Base-by-base conservation (phyloP, 1,140 invertebrate genomes). In the Pristionchus pacificus region DNA sequence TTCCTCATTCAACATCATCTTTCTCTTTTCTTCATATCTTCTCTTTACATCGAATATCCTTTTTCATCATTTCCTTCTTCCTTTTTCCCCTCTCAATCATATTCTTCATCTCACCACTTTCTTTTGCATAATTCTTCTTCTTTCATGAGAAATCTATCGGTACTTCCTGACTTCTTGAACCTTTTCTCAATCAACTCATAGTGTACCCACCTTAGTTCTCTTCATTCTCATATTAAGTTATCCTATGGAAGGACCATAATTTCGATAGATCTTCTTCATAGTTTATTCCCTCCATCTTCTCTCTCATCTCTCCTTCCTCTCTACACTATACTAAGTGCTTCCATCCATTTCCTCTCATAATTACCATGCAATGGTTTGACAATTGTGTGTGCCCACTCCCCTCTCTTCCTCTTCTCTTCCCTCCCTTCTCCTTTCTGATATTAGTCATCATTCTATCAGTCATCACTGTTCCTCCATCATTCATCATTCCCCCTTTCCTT, bases 11-110 rank as follows among this genome's bases (percentile, higher is more conserved):
- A 49, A 6, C 6, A 49, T 31, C 25, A 24, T 58, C n/a, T 19
- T 76, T 24, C 19, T 38, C 32, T 59, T 29, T 19, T 66, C 55
- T 73, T 71, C 59, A 29, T 68, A n/a, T n/a, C n/a, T n/a, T 55
- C n/a, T 74, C 69, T 57, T 31, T 29, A 24, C n/a, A 14, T 32
- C 33, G 15, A 62, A 2, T 59, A n/a, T 49, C 38, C 31, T 72
- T 29, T 29, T 70, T 74, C 29, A 27, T 71, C 60, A 30, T 66
- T 28, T 32, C 15, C 25, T 68, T 19, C 24, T 69, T 38, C 13
- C 32, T 32, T 25, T 32, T 57, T 2, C 55, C 0, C 29, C n/a
- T 72, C n/a, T 71, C 65, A 29, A 25, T 70, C 68, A 24, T 25
- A 32, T 30, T 13, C 10, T 30, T 65, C 66, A 13, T 1, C 27